phyloP scores from a whole-genome alignment of 2,113 vertebrate genomes.

The Coptodon rendalli region DNA sequence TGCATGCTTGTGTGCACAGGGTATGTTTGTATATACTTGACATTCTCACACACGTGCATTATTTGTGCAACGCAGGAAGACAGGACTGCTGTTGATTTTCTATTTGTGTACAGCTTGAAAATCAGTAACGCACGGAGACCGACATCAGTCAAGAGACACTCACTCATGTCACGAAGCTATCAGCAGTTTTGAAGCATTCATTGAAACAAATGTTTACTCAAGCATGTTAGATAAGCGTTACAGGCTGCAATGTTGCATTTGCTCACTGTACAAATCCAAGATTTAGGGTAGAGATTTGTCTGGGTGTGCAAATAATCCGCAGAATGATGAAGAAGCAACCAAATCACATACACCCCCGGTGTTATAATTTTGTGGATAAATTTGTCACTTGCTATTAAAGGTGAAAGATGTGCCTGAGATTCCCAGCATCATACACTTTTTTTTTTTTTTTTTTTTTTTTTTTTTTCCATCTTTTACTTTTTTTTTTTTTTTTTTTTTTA shows the following conservation, averaged over 20 bases:
- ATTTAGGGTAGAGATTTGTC: slow-evolving; percentile 12
- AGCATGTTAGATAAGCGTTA: background rate
- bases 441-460: background rate
- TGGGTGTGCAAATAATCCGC: slow-evolving; percentile 5
- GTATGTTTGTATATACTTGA: background rate
- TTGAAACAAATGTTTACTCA: slow-evolving; percentile 22
- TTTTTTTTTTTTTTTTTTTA: too few species aligned
- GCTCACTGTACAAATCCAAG: slow-evolving; percentile 23
- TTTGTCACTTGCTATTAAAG: background rate
- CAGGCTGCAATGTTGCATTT: background rate
- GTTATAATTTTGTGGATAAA: background rate
- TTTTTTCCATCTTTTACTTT: too few species aligned
- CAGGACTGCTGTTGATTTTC: background rate
- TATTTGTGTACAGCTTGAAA: background rate
- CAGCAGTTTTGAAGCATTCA: background rate
- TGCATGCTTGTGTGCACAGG: background rate
- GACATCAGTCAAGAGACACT: slow-evolving; percentile 18
- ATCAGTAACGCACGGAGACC: slow-evolving; percentile 15
- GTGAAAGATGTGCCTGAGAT: background rate
- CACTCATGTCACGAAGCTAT: background rate
- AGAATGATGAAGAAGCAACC: background rate
- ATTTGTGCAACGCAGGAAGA: background rate
- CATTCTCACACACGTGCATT: background rate
- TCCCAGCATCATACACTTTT: background rate
- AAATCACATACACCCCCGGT: background rate